Base-by-base conservation (phyloP, 2,888 invertebrate genomes). In the Caenorhabditis japonica region DNA sequence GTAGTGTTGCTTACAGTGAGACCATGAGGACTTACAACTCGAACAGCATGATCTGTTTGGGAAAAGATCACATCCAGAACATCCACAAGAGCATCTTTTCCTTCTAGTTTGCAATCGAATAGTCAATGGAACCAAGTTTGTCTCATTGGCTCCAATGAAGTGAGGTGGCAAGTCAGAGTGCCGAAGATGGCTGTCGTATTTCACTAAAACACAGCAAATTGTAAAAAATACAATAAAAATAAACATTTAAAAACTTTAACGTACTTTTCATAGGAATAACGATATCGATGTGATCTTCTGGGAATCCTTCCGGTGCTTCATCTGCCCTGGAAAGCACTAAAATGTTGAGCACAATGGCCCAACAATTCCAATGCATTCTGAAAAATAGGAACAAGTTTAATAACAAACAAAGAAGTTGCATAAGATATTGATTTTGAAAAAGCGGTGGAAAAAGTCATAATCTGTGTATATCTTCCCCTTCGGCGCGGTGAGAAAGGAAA, bases 41-140 rank as follows among this genome's bases (percentile, higher is more conserved):
- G 77, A 79, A 53, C 84, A 84, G 52, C 84, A 84, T n/a, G 76
- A 70, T 38, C 84, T 46, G 46, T 80, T 83, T 1, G 84, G 84
- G 76, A 83, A 84, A 4, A 81, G 52, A 44, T 84, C 84, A 44
- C 84, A 84, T 15, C 82, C 82, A n/a, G 79, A 76, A 58, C 84
- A 84, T 15, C 84, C 84, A 53, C 84, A 84, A 3, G 83, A 80
- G 53, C 83, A 83, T 25, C 83, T 43, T 55, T 83, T 83, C 15
- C 82, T 62, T 41, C 81, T 46, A 7, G 70, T 39, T 17, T 41
- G 38, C 30, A 59, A 27, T 55, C 77, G 34, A 5, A 66, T 34
- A 0, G 76, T 76, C 43, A 79, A 36, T 8, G 76, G 73, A n/a
- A 79, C 64, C 7, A 77, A 21, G 33, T 77, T 76, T 0, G 76